Percentiles rank a stretch among this genome's conserved stretches.
phyloP scores from a whole-genome alignment of 2,113 vertebrate genomes.

The Lucifuga dentata region DNA sequence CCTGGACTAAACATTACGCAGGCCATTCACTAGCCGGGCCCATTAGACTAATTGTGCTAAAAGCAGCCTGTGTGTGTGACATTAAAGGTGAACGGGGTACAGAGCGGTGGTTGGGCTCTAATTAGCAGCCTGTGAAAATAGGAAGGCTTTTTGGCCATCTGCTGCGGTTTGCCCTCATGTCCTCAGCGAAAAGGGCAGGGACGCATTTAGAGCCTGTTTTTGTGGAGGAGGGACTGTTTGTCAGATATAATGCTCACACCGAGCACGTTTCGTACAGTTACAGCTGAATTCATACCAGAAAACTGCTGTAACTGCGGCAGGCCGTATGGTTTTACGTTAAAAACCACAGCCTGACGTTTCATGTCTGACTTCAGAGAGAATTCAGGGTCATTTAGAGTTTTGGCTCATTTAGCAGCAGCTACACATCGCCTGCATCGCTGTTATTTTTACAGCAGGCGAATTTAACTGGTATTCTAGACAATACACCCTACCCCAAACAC shows the following conservation, averaged over 20 bases:
- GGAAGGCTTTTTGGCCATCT: constrained; percentile 72
- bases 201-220: constrained; percentile 69
- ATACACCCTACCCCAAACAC: no score
- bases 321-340: constrained; percentile 10
- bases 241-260: constrained; percentile 47
- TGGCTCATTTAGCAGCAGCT: not conserved
- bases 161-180: constrained; percentile 48
- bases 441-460: no score
- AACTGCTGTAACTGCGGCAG: constrained; percentile 35
- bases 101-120: constrained; percentile 60
- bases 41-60: constrained; percentile 76
- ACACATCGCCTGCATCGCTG: not conserved
- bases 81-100: constrained; percentile 73
- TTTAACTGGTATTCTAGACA: no score
- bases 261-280: constrained; percentile 42
- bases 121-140: constrained; percentile 73
- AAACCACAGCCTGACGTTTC: constrained; percentile 28
- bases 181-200: constrained; percentile 68
- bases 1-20: constrained; percentile 45
- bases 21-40: constrained; percentile 56
- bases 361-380: not conserved
- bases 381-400: not conserved
- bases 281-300: constrained; percentile 22
- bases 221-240: constrained; percentile 50
- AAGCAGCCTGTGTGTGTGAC: constrained; percentile 67